Base-by-base conservation (phyloP, 2,113 vertebrate species). In the Hystrix cristata region DNA sequence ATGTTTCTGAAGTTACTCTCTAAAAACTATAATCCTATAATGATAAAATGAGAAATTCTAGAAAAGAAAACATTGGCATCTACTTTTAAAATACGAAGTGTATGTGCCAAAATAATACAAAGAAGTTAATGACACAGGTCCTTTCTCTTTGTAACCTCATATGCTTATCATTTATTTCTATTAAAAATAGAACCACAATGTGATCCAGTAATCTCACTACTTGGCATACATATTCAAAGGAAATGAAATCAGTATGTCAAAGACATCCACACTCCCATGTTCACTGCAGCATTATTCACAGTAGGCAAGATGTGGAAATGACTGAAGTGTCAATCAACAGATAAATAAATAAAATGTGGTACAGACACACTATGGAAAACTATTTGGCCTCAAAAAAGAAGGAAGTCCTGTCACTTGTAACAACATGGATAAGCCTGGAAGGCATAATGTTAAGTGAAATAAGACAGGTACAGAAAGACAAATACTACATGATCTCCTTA, bases 21-120 rank as follows among this genome's bases (percentile, higher is more conserved):
- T 91, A 87, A 94, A 95, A 80, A 43, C 59, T 92, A 0, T 48
- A 87, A 84, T 72, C 31, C 12, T 65, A 29, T 76, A 74, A 81
- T 57, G 38, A 87, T 59, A 90, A 97, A 97, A 80, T 82, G 80
- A 78, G 51, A 88, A 88, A 72, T 84, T 67, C 25, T 55, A 86
- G 19, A 96, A 91, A 90, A 86, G 11, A 11, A 86, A 91, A 57
- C 59, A 3, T 62, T 38, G 85, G 55, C 2, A 72, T 82, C 55
- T 80, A 59, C 46, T 76, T 53, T 87, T 94, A 91, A 89, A 91
- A 91, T 81, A 86, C 85, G 34, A 84, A 71, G 31, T 38, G 0
- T 5, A 43, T 34, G 7, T 91, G 23, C 18, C 79, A 93, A 95
- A 89, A 18, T 67, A 76, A 87, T 84, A 60, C 34, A 59, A 95